Conservation (phyloP, 2,888 invertebrate species). For the Apoderus coryli region DNA sequence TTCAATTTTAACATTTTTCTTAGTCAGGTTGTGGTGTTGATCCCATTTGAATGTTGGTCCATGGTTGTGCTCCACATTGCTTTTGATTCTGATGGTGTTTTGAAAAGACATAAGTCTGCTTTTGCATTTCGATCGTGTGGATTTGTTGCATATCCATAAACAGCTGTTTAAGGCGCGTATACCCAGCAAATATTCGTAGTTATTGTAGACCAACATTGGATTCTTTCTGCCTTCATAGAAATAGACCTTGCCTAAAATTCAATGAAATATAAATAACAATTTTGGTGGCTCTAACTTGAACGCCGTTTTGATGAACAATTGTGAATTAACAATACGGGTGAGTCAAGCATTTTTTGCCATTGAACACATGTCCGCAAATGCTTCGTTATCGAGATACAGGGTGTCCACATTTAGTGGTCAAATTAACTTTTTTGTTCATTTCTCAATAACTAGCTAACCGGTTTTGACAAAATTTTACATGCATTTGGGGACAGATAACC, state of each 20-base stretch:
- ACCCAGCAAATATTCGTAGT: constrained; percentile 11
- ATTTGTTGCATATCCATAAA: constrained; percentile 10
- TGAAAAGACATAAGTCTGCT: constrained; percentile 6
- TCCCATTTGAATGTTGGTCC: constrained; percentile 8
- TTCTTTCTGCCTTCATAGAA: constrained; percentile 13
- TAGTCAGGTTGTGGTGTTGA: constrained; percentile 3
- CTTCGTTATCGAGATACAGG: too few relatives aligned
- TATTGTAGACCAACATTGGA: constrained; percentile 14
- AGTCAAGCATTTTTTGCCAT: too few relatives aligned
- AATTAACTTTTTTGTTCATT: too few relatives aligned
- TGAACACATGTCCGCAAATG: too few relatives aligned
- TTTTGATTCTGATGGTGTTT: constrained; percentile 10
- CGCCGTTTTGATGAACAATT: too few relatives aligned
- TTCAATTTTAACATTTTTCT: constrained; percentile 8
- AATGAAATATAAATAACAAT: too few relatives aligned
- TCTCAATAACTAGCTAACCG: too few relatives aligned
- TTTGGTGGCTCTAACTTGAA: too few relatives aligned
- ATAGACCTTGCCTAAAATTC: constrained; percentile 15
- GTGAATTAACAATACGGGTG: too few relatives aligned
- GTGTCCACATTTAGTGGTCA: too few relatives aligned
- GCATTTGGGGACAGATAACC: too few relatives aligned
- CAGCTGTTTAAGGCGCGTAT: background rate
- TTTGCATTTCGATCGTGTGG: constrained; percentile 10
- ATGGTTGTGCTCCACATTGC: constrained; percentile 9
- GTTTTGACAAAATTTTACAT: too few relatives aligned